Evolutionary conservation across 2,888 invertebrate genomes (phyloP).

Genomic region (Rhopalosiphum nymphaeae): DNA sequence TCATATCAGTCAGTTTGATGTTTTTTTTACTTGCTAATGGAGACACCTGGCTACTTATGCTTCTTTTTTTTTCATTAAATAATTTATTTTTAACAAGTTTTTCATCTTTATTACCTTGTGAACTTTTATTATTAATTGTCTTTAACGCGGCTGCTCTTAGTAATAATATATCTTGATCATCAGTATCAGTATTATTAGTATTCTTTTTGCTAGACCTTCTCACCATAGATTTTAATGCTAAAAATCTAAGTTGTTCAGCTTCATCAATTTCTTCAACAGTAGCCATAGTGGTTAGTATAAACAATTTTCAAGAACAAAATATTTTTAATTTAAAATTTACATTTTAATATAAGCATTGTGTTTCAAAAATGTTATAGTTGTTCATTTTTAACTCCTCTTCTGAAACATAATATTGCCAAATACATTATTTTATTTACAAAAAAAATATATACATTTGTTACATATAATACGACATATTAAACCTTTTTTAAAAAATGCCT

Average conservation of each 20-base stretch:
- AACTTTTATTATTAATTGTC: constrained; percentile 32
- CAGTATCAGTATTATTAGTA: neutral
- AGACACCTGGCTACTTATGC: neutral
- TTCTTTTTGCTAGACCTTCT: constrained; percentile 9
- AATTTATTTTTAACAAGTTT: neutral
- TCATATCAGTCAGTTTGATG: neutral
- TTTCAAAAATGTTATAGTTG: neutral
- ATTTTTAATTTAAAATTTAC: constrained; percentile 10
- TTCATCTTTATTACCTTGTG: neutral
- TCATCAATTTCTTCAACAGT: constrained; percentile 52
- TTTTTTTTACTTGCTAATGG: constrained; percentile 9
- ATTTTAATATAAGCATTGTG: neutral
- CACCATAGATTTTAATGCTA: constrained; percentile 59
- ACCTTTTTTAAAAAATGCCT: neutral
- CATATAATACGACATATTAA: neutral
- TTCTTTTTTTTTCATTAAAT: constrained; percentile 26
- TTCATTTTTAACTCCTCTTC: neutral
- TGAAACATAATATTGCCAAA: constrained; percentile 41
- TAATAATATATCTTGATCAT: constrained; percentile 48
- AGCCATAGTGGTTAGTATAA: constrained; percentile 3
- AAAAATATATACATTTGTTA: neutral
- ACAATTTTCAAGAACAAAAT: neutral
- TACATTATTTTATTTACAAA: neutral
- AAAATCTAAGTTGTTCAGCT: constrained; percentile 54
- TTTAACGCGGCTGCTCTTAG: constrained; percentile 58